A percentile compares a stretch with the other conserved stretches of the same genome.
phyloP scores from a whole-genome alignment of 2,888 invertebrate genomes.

The Villa cingulata region DNA sequence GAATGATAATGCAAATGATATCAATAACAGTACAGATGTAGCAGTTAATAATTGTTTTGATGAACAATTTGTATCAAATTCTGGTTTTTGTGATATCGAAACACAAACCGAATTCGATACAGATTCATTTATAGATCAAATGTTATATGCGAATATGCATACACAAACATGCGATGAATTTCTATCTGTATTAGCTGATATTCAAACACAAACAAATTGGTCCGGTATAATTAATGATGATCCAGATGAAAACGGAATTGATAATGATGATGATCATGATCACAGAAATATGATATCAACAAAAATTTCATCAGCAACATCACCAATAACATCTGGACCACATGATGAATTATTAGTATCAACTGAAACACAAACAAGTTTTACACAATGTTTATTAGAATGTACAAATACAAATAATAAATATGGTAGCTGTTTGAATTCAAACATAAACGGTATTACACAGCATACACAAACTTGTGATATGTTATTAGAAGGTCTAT shows the following conservation, averaged over 20 bases:
- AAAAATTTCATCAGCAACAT: no score
- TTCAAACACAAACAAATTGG: constrained; percentile 51
- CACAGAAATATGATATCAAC: constrained; percentile 5
- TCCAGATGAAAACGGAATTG: neutral
- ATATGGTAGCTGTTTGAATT: constrained; percentile 7
- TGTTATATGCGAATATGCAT: constrained; percentile 33
- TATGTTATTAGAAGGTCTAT: constrained; percentile 26
- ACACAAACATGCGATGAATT: constrained; percentile 42
- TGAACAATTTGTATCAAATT: constrained; percentile 1
- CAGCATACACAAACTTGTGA: constrained; percentile 34
- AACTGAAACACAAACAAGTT: constrained; percentile 45
- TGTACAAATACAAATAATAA: constrained; percentile 13
- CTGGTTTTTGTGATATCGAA: constrained; percentile 38
- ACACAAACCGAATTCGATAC: constrained; percentile 42
- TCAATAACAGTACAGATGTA: constrained; percentile 4
- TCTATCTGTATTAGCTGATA: constrained; percentile 43
- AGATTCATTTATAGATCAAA: constrained; percentile 24
- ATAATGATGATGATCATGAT: constrained; percentile 9
- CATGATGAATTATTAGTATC: constrained; percentile 42
- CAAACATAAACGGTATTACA: constrained; percentile 22
- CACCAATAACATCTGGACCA: constrained; percentile 19
- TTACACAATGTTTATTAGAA: constrained; percentile 23
- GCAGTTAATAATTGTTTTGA: constrained; percentile 8
- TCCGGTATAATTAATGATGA: constrained; percentile 19
- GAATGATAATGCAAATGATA: constrained; percentile 4